A percentile compares a stretch with the other conserved stretches of the same genome.
These are phyloP conservation scores for Thelaira solivaga DNA, from an alignment of 2,888 invertebrate species.

Conservation along the genomic window DNA sequence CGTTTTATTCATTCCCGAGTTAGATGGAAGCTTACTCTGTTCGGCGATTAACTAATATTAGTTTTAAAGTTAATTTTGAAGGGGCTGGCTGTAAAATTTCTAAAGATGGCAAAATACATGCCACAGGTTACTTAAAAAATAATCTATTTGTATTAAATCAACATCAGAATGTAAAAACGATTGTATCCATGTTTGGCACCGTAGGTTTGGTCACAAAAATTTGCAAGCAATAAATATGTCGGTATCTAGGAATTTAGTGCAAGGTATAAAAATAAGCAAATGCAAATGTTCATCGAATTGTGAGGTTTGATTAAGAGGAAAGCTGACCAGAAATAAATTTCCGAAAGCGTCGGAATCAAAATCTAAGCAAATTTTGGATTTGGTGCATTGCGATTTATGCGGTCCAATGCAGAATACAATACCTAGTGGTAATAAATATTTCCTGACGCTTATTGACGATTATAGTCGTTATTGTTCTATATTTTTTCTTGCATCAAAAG, in stretches of 20 bases:
- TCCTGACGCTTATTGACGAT: slow-evolving; percentile 42
- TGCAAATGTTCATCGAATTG: background rate
- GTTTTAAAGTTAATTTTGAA: slow-evolving; percentile 1
- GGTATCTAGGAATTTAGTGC: slow-evolving; percentile 10
- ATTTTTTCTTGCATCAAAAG: slow-evolving; percentile 23
- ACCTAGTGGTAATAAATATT: slow-evolving; percentile 19
- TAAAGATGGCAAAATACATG: background rate
- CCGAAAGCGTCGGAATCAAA: slow-evolving; percentile 22
- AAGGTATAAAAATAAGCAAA: background rate
- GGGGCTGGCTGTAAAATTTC: background rate
- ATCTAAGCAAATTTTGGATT: slow-evolving; percentile 16
- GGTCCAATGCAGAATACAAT: slow-evolving; percentile 31
- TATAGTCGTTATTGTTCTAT: slow-evolving; percentile 43
- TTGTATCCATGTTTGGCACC: slow-evolving; percentile 28
- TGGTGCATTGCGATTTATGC: slow-evolving; percentile 27
- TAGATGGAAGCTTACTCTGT: slow-evolving; percentile 16
- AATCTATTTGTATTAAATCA: background rate
- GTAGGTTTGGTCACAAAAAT: slow-evolving; percentile 26
- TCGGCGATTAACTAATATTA: background rate
- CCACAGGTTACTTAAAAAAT: background rate
- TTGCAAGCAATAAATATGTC: background rate
- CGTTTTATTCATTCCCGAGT: slow-evolving; percentile 8
- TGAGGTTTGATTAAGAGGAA: slow-evolving; percentile 31
- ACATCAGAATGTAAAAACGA: slow-evolving; percentile 8
- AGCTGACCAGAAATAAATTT: slow-evolving; percentile 25